A percentile compares a stretch with the other conserved stretches of the same genome.
Conservation (phyloP, 2,113 vertebrate genomes). For the Leptocoma aspasia region DNA sequence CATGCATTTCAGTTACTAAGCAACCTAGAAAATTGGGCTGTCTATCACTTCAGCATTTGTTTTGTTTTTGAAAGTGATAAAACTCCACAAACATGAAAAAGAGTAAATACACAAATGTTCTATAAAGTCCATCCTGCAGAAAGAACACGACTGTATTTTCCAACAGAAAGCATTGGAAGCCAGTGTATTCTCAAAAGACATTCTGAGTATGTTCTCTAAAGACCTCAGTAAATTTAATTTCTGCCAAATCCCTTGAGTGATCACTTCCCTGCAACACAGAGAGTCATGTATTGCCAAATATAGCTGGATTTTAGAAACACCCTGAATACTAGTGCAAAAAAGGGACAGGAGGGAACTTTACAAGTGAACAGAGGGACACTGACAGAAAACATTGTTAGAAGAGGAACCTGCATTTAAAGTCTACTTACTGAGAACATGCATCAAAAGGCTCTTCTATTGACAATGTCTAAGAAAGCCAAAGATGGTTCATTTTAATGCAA, state of each 20-base stretch:
- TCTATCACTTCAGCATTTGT: slow-evolving; percentile 42
- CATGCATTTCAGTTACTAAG: slow-evolving; percentile 25
- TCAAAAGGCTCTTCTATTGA: neutral
- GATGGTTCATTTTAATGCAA: neutral
- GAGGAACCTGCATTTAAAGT: neutral
- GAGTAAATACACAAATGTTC: neutral
- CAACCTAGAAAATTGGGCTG: slow-evolving; percentile 36
- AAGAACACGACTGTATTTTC: neutral
- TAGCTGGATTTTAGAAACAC: slow-evolving; percentile 36
- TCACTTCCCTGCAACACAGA: neutral
- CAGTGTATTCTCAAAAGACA: neutral
- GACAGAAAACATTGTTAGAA: neutral
- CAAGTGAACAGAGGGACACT: neutral
- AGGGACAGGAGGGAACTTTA: neutral
- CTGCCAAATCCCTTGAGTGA: slow-evolving; percentile 36
- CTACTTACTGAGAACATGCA: neutral
- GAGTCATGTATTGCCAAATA: slow-evolving; percentile 22
- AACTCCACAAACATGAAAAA: neutral
- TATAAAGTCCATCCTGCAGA: neutral
- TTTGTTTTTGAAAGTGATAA: slow-evolving; percentile 24
- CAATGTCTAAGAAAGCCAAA: neutral
- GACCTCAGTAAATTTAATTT: slow-evolving; percentile 51
- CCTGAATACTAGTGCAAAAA: neutral
- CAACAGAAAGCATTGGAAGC: neutral
- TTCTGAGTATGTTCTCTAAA: slow-evolving; percentile 25